Evolutionary conservation across 2,888 invertebrate genomes (phyloP).

Genomic region (Spialia ferax): DNA sequence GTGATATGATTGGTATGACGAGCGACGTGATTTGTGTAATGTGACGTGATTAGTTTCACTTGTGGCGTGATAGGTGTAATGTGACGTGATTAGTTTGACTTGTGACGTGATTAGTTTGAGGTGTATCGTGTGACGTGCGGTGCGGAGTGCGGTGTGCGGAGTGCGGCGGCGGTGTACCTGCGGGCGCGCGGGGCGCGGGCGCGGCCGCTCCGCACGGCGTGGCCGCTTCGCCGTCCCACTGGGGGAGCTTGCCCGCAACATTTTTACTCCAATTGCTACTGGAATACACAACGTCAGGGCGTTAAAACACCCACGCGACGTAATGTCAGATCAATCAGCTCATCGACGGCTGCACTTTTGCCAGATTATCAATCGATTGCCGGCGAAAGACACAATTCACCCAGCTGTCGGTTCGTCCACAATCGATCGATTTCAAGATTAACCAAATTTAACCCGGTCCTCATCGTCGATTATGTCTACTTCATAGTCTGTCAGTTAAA

Average conservation of each 20-base stretch:
- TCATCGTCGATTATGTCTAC: background rate
- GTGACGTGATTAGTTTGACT: background rate
- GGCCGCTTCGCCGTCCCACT: constrained; percentile 80
- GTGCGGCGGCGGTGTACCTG: constrained; percentile 52
- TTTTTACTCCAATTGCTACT: constrained; percentile 82
- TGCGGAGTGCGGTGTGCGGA: constrained; percentile 48
- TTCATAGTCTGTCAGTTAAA: background rate
- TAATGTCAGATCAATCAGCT: background rate
- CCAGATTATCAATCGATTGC: background rate
- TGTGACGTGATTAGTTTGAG: background rate
- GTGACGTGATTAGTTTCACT: background rate
- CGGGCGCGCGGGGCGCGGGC: constrained; percentile 61
- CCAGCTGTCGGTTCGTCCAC: constrained; percentile 6
- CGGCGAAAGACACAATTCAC: background rate
- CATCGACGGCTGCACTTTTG: background rate
- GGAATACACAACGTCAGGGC: constrained; percentile 65
- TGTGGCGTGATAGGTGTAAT: background rate
- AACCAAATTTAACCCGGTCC: background rate
- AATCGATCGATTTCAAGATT: background rate
- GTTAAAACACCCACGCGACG: constrained; percentile 6
- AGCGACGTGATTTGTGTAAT: background rate
- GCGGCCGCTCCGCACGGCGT: constrained; percentile 69
- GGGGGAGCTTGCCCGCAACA: constrained; percentile 73
- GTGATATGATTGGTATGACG: background rate
- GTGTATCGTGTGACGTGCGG: background rate